Conservation (phyloP, 2,113 vertebrate genomes). For the Indicator indicator region DNA sequence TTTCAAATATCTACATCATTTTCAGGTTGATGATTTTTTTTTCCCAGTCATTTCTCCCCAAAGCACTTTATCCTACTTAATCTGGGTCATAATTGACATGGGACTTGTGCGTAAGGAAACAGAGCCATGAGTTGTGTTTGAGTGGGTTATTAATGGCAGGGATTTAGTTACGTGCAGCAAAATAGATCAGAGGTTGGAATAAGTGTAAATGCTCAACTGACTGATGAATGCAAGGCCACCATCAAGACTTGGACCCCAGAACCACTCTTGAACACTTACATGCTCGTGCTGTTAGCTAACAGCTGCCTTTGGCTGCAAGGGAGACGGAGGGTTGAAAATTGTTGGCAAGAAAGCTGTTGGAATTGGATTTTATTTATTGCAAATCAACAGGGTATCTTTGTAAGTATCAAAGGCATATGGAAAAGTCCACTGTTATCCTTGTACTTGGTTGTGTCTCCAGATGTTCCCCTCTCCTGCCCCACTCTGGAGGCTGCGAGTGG, state of each 20-base stretch:
- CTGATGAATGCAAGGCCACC: background rate
- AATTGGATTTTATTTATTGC: constrained; percentile 46
- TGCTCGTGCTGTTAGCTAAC: background rate
- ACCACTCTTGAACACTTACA: background rate
- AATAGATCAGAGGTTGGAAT: background rate
- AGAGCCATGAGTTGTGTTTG: background rate
- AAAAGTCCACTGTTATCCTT: background rate
- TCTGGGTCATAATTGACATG: constrained; percentile 47
- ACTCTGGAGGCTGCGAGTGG: background rate
- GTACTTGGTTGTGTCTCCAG: constrained; percentile 7
- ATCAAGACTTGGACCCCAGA: background rate
- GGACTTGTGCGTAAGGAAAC: background rate
- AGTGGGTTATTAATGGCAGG: background rate
- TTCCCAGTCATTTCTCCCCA: constrained; percentile 42
- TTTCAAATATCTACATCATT: constrained; percentile 7
- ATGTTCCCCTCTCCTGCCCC: constrained; percentile 42
- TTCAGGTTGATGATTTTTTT: constrained; percentile 43
- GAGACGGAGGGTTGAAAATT: background rate
- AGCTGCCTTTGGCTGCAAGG: background rate
- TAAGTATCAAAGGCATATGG: constrained; percentile 17
- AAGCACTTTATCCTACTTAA: constrained; percentile 39
- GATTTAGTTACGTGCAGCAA: background rate
- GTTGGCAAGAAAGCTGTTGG: background rate
- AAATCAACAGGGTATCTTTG: constrained; percentile 47
- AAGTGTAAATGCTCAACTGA: constrained; percentile 1